Evolutionary conservation across 2,888 invertebrate genomes (phyloP).

Genomic region (Luperina nickerlii): DNA sequence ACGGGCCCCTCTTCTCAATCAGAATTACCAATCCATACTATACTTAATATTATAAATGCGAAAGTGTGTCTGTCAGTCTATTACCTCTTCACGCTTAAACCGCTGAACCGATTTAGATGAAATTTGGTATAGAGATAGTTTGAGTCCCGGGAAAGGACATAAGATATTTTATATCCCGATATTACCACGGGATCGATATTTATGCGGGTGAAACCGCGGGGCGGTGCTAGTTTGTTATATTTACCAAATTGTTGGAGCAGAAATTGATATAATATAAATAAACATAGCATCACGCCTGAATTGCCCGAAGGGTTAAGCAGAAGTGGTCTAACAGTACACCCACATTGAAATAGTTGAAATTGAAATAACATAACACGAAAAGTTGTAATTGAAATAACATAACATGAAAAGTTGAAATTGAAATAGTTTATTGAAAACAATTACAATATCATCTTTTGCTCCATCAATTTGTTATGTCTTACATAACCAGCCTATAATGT

Average conservation of each 20-base stretch:
- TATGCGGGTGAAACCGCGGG: too few relatives aligned
- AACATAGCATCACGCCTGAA: neutral
- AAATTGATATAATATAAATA: neutral
- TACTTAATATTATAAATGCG: too few relatives aligned
- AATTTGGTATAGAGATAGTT: too few relatives aligned
- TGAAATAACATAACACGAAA: neutral
- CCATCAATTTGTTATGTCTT: neutral
- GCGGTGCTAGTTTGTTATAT: too few relatives aligned
- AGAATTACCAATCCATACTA: too few relatives aligned
- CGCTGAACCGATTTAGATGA: too few relatives aligned
- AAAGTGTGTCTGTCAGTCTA: too few relatives aligned
- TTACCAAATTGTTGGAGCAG: neutral
- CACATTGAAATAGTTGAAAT: neutral
- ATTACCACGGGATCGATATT: too few relatives aligned
- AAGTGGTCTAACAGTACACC: neutral
- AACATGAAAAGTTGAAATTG: neutral
- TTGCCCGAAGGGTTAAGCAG: neutral
- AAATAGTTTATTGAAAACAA: neutral
- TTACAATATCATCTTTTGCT: neutral
- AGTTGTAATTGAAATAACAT: neutral
- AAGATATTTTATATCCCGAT: too few relatives aligned
- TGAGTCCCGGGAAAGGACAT: too few relatives aligned
- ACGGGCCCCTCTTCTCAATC: too few relatives aligned
- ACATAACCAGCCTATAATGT: neutral
- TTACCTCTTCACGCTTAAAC: too few relatives aligned